Evolutionary conservation across 2,113 vertebrate species (phyloP).

Genomic region (Archocentrus centrarchus): DNA sequence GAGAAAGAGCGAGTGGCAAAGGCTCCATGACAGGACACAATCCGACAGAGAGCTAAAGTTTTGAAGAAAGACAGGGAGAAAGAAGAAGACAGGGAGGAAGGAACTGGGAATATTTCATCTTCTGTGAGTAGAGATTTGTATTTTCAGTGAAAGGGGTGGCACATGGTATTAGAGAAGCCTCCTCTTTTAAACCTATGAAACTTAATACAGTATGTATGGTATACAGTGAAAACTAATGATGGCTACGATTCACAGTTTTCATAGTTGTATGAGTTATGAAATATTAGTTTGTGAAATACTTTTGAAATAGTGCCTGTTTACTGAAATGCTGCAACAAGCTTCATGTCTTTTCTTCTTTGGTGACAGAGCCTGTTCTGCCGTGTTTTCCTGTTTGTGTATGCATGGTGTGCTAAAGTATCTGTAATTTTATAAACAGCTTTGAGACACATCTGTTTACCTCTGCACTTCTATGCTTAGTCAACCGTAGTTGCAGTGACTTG

Average conservation of each 20-base stretch:
- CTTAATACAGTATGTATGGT: background rate
- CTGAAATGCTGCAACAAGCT: background rate
- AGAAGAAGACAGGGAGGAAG: background rate
- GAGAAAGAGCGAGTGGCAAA: conserved; percentile 23
- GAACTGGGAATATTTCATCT: background rate
- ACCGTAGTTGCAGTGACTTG: conserved; percentile 12
- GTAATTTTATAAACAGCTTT: background rate
- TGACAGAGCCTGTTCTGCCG: background rate
- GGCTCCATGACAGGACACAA: background rate
- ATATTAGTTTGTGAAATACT: background rate
- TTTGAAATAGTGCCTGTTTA: no score
- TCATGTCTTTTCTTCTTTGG: background rate
- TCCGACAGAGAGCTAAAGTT: background rate
- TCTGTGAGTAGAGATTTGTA: conserved; percentile 66
- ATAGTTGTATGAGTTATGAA: background rate
- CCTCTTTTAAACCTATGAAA: background rate
- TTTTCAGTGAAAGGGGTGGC: background rate
- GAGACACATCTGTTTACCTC: conserved; percentile 32
- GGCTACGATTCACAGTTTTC: fast-evolving
- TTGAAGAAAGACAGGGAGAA: background rate
- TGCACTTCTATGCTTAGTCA: conserved; percentile 40
- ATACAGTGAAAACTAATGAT: background rate
- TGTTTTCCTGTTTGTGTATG: background rate
- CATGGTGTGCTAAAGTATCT: background rate
- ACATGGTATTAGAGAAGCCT: background rate